Evolutionary conservation across 2,797 vertebrate species (phyloP).

Genomic region (Mallotus villosus): DNA sequence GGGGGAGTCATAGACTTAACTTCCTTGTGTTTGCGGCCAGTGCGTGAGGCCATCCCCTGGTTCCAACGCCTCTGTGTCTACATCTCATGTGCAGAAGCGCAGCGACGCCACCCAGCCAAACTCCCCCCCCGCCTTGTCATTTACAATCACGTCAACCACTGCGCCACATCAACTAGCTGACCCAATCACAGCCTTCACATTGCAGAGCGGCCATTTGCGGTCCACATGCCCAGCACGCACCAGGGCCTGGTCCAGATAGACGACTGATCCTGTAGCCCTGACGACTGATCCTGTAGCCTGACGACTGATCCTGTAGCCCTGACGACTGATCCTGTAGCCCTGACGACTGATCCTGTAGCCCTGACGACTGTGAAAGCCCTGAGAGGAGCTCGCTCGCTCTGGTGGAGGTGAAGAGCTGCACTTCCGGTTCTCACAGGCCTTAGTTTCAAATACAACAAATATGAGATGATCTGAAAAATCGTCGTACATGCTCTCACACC

Average conservation of each 20-base stretch:
- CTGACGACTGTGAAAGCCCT: too few species aligned
- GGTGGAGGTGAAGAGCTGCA: slow-evolving; percentile 17
- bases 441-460: slow-evolving; percentile 50
- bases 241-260: too few species aligned
- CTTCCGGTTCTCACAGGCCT: slow-evolving; percentile 38
- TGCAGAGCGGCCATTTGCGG: slow-evolving; percentile 43
- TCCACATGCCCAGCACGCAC: slow-evolving; percentile 16
- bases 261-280: too few species aligned
- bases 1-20: slow-evolving; percentile 48
- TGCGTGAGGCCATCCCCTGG: slow-evolving; percentile 60
- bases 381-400: too few species aligned
- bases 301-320: too few species aligned
- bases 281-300: too few species aligned
- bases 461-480: slow-evolving; percentile 62
- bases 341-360: too few species aligned
- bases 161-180: slow-evolving; percentile 51
- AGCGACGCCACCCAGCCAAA: slow-evolving; percentile 59
- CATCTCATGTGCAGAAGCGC: slow-evolving; percentile 30
- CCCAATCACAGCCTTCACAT: slow-evolving; percentile 58
- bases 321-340: too few species aligned
- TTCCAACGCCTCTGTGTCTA: slow-evolving; percentile 40
- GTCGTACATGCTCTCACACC: slow-evolving; percentile 34
- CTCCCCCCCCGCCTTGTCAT: slow-evolving; percentile 62
- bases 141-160: slow-evolving; percentile 48
- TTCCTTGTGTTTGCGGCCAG: slow-evolving; percentile 44